These are phyloP conservation scores for Drosophila peninsularis DNA, from an alignment of 2,888 invertebrate species.

Conservation along the genomic window DNA sequence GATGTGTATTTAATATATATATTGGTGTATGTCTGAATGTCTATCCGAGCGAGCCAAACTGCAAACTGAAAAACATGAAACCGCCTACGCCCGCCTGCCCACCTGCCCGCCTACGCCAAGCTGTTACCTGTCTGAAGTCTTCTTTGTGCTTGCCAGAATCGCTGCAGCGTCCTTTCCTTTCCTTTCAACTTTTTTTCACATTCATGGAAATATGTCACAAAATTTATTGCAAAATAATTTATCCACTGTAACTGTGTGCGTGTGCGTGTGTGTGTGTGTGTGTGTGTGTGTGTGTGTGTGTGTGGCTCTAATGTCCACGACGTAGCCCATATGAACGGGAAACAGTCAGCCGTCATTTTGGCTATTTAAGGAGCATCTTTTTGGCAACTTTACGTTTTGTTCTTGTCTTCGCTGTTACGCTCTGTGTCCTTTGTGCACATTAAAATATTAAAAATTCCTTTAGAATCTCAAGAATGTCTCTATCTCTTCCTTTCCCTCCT, in stretches of 20 bases:
- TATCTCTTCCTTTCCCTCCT: background rate
- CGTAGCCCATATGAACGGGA: slow-evolving; percentile 19
- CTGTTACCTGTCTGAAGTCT: slow-evolving; percentile 72
- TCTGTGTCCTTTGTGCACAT: slow-evolving; percentile 51
- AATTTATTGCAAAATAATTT: slow-evolving; percentile 81
- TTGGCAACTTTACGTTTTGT: slow-evolving; percentile 34
- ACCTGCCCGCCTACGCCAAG: slow-evolving; percentile 40
- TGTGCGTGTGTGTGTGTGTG: background rate
- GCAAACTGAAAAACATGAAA: slow-evolving; percentile 27
- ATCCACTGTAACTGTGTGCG: slow-evolving; percentile 34
- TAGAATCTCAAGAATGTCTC: slow-evolving; percentile 53
- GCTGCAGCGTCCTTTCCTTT: slow-evolving; percentile 30
- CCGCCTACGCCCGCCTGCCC: slow-evolving; percentile 24
- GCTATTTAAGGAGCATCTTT: slow-evolving; percentile 48
- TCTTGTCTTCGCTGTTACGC: slow-evolving; percentile 34
- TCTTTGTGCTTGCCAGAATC: slow-evolving; percentile 35
- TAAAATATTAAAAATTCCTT: slow-evolving; percentile 82
- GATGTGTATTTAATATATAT: slow-evolving; percentile 75
- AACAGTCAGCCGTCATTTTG: slow-evolving; percentile 49
- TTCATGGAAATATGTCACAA: slow-evolving; percentile 78
- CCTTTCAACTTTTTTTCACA: slow-evolving; percentile 46
- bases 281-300: background rate
- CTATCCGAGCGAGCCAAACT: slow-evolving; percentile 17
- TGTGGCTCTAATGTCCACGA: slow-evolving; percentile 49
- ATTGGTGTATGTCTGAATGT: slow-evolving; percentile 31